Conservation (phyloP, 2,797 vertebrate species). For the Anomalospiza imberbis region DNA sequence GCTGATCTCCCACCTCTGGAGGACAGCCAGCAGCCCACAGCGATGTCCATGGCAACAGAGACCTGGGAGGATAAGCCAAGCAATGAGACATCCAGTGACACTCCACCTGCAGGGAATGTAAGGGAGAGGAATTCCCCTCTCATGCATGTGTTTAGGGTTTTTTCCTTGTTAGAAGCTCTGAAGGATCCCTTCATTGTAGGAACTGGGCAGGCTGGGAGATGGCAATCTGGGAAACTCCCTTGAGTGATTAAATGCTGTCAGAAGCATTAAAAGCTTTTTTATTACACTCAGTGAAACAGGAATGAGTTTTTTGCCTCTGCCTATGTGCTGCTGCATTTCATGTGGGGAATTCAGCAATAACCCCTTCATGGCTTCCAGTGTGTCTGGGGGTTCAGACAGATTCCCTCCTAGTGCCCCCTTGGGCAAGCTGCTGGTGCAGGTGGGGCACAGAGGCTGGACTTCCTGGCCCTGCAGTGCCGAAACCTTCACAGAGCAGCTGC, state of each 20-base stretch:
- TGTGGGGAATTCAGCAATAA: background rate
- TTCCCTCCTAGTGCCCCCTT: background rate
- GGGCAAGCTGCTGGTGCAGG: background rate
- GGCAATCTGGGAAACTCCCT: background rate
- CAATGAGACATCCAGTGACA: slow-evolving; percentile 43
- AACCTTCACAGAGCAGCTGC: background rate
- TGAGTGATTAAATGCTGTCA: background rate
- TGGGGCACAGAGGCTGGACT: background rate
- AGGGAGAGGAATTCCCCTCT: slow-evolving; percentile 58
- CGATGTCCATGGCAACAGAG: slow-evolving; percentile 82
- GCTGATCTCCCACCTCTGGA: slow-evolving; percentile 75
- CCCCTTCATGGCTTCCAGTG: background rate
- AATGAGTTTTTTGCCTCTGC: background rate
- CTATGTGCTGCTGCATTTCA: background rate
- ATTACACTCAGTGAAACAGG: background rate
- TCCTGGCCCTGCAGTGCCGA: background rate
- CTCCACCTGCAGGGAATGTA: slow-evolving; percentile 78
- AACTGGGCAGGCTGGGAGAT: background rate
- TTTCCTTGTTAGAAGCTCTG: background rate
- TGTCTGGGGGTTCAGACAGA: background rate
- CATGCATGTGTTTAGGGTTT: background rate
- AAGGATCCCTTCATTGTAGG: background rate
- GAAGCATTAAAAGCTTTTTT: background rate
- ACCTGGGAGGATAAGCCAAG: slow-evolving; percentile 78
- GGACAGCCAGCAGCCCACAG: slow-evolving; percentile 75